Conservation (phyloP, 2,888 invertebrate genomes). For the Ecliptopera silaceata region DNA sequence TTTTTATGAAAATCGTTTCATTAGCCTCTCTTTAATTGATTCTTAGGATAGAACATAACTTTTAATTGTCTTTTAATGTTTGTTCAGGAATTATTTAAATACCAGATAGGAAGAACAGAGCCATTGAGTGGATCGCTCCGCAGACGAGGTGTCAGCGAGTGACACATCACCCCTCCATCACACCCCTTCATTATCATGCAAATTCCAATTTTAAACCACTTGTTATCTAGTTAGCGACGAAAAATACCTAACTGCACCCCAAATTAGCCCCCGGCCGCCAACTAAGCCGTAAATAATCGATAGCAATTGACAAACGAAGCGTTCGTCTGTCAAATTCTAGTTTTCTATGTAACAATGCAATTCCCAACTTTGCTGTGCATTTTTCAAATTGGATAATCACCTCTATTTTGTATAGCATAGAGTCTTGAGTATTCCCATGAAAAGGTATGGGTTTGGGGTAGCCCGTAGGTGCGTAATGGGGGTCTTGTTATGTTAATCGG, state of each 20-base stretch:
- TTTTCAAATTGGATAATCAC: neutral
- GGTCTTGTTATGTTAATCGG: slow-evolving; percentile 80
- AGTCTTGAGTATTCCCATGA: neutral
- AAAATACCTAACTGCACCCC: slow-evolving; percentile 77
- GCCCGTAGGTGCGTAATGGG: slow-evolving; percentile 74
- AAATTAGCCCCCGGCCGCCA: slow-evolving; percentile 75
- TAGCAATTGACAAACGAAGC: slow-evolving; percentile 82
- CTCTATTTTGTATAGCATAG: slow-evolving; percentile 2
- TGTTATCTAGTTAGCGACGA: slow-evolving; percentile 82
- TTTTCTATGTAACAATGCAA: slow-evolving; percentile 44
- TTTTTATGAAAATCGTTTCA: too few species aligned
- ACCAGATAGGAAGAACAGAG: slow-evolving; percentile 1
- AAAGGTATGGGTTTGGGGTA: slow-evolving; percentile 32
- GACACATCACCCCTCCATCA: slow-evolving; percentile 35
- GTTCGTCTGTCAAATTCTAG: slow-evolving; percentile 81
- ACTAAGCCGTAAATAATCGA: slow-evolving; percentile 76
- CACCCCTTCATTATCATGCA: slow-evolving; percentile 75
- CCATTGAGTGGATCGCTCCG: slow-evolving; percentile 8
- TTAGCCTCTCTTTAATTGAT: too few species aligned
- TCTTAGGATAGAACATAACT: neutral
- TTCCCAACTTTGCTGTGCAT: slow-evolving; percentile 6
- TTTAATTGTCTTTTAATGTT: neutral
- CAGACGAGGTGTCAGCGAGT: slow-evolving; percentile 28
- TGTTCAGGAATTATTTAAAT: slow-evolving; percentile 7
- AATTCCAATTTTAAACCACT: slow-evolving; percentile 82